Base-by-base conservation (phyloP, 2,888 invertebrate genomes). In the Nezara viridula region DNA sequence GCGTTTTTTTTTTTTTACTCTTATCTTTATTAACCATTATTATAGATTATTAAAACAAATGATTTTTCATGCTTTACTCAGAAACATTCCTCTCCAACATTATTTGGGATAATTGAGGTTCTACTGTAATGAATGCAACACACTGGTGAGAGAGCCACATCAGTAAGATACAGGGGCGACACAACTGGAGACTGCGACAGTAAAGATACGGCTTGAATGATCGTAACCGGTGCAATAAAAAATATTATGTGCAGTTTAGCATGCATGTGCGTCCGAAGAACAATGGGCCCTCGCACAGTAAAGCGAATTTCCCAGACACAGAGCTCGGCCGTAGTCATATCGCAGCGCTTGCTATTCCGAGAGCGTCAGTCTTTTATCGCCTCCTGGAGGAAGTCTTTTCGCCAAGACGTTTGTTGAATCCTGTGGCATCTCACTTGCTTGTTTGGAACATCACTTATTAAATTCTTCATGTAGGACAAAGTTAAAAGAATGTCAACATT, bases 171-270 rank as follows among this genome's bases (percentile, higher is more conserved):
- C 9, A 6, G 32, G 19, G 1, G 14, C 5, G 6, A 19, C 32
- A 37, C 10, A 19, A 37, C 27, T 60, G 32, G 32, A 73, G 66
- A 1, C 16, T 37, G 32, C 1, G 66, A 37, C 14, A 73, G 66
- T 73, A 73, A 73, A 37, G 66, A 19, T 73, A 37, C 66, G 32
- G 19, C 66, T 73, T 73, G 32, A 73, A 73, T 73, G 66, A 73
- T 19, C 2, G 2, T 73, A 37, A 73, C 66, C 37, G 32, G 19
- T 2, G 66, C 66, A 73, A 73, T 73, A 73, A 73, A 73, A 66
- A 73, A 73, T 73, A 73, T 73, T 73, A 73, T 7, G 66, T 7
- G 21, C 32, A 73, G 66, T 73, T 73, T 73, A 37, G 66, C 66
- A 73, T 73, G 66, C 66, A 73, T 37, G 32, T 73, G 66, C 19